phyloP scores from a whole-genome alignment of 2,888 invertebrate genomes.

The Pollenia griseotomentosa region DNA sequence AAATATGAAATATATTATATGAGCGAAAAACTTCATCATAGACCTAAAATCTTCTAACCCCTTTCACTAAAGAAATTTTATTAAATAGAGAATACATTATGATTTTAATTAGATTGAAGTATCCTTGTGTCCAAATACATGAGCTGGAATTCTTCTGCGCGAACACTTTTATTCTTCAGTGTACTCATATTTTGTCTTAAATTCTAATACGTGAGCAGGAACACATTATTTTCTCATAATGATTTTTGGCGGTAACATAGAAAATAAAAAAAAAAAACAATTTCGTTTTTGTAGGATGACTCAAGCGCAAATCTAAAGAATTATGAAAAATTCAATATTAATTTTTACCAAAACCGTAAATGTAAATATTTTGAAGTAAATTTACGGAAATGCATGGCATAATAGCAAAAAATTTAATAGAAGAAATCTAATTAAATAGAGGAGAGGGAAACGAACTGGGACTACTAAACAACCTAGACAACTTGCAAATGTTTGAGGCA shows the following conservation, averaged over 20 bases:
- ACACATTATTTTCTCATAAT: slow-evolving; percentile 59
- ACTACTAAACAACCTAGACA: slow-evolving; percentile 61
- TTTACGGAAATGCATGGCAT: slow-evolving; percentile 63
- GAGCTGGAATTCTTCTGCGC: background rate
- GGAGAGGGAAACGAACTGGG: slow-evolving; percentile 35
- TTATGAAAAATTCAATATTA: slow-evolving; percentile 59
- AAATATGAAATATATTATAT: no score
- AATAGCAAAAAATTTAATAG: slow-evolving; percentile 7
- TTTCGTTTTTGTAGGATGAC: slow-evolving; percentile 39
- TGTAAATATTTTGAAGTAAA: slow-evolving; percentile 69
- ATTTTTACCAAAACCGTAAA: slow-evolving; percentile 49
- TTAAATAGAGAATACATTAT: no score
- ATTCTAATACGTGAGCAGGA: slow-evolving; percentile 34
- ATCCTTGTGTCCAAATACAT: no score
- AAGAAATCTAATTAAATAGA: slow-evolving; percentile 31
- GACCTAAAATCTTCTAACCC: no score
- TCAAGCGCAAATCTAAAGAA: slow-evolving; percentile 45
- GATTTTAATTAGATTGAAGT: no score
- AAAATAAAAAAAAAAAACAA: background rate
- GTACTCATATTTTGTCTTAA: background rate
- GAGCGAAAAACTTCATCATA: no score
- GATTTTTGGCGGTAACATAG: slow-evolving; percentile 45
- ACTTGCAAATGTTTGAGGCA: slow-evolving; percentile 60
- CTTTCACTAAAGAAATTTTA: no score
- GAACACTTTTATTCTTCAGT: slow-evolving; percentile 13